Evolutionary conservation across 2,888 invertebrate genomes (phyloP), one percentile per base, ranked within the genome.

Genomic region (Synanthedon myopaeformis): DNA sequence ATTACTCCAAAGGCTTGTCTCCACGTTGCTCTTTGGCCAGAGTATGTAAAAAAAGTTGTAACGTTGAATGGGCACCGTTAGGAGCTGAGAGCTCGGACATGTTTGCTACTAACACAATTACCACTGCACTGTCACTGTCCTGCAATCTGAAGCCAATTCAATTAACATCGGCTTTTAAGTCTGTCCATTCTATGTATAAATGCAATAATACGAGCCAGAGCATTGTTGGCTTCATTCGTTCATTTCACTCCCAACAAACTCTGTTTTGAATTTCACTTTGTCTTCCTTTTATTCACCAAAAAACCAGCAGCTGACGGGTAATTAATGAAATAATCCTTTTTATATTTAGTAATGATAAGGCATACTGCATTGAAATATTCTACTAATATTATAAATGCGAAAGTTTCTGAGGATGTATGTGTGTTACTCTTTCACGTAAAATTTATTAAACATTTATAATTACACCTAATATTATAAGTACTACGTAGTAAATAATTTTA

Each of bases 91-190:
- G 70, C 67, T 59, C 63, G 61, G 67, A 68, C 76, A 72, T 74
- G 78, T 79, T 81, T 81, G 80, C 69, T 68, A 64, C 72, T 83
- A 82, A 82, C 76, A 70, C 79, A 79, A 80, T 84, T 81, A 82
- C 78, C 65, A 65, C 66, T 63, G 71, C 71, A 66, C 70, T 66
- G 74, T 58, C 67, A 63, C 17, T 45, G 66, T 75, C 74, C 77
- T 74, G 83, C 82, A 82, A 84, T 85, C 84, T 78, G 82, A 76
- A 76, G 74, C 77, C 76, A 75, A 84, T 83, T 83, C 78, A 82
- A 84, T 84, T 82, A 84, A 74, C 82, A 80, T 78, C 76, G 77
- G 75, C 80, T 79, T 82, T 82, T 82, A 79, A 79, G 69, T 78
- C 72, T 69, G 23, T 49, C 12, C 49, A 49, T 49, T 49, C 49